Evolutionary conservation across 2,113 vertebrate genomes (phyloP), one percentile per base, ranked within the genome.

Genomic region (Petromus typicus): DNA sequence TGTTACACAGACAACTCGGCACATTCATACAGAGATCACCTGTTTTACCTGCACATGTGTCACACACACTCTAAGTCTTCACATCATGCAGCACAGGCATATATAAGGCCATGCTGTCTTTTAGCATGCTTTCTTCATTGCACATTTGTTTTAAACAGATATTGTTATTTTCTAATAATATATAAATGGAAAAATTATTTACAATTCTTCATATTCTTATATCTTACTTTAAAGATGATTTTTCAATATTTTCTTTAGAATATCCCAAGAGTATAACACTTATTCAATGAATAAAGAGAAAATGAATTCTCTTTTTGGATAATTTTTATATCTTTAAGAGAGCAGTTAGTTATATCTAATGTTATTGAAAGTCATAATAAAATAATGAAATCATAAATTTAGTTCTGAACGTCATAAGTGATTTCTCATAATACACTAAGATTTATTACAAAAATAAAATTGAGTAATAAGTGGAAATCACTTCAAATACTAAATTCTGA

Each of bases 291-390:
- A 4, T 64, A 90, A 86, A 89, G 32, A 75, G 83, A 93, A 25
- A 51, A n/a, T 79, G 22, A 87, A 64, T 64, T 45, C 17, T 59
- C 14, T 91, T 66, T 90, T 90, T 4, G 1, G 40, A 10, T 34
- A 86, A 10, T 14, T 89, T 92, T 73, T 81, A 91, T 84, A 34
- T 57, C 40, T 81, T 48, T n/a, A 73, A 57, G 54, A 66, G 61
- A 34, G 7, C 7, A 40, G 22, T 14, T 79, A 57, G 64, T 78
- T 90, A 80, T 63, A 83, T 59, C 40, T 93, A 79, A 78, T 45
- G 30, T 67, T 94, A 37, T 79, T 78, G 85, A 88, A 92, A 92
- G 34, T 93, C 6, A 51, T 5, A 83, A 5, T 83, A 34, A 90
- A 86, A n/a, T 45, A 83, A 54, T 63, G 5, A 82, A 86, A n/a